These are phyloP conservation scores for Pseudomyrmex pallidus DNA, from an alignment of 1,140 invertebrate genomes.

Conservation along the genomic window DNA sequence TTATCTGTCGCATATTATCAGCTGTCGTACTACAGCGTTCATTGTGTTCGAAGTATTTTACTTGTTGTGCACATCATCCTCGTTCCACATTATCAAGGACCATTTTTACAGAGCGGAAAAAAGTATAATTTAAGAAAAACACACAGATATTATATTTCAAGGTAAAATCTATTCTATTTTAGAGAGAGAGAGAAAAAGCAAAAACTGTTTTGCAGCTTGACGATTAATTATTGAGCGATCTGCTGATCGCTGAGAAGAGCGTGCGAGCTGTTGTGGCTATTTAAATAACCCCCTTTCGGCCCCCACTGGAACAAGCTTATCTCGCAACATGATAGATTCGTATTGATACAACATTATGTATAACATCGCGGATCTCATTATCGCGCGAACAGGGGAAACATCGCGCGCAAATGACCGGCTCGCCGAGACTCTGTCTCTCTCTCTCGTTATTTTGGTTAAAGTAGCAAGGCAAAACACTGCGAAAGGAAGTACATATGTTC, in stretches of 20 bases:
- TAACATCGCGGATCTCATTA: background rate
- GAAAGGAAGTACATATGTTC: slow-evolving; percentile 68
- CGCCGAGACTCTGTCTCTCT: background rate
- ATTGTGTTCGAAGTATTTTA: too few species aligned
- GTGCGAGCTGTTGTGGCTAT: background rate
- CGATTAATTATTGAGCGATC: slow-evolving; percentile 26
- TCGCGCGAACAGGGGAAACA: background rate
- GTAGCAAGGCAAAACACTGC: slow-evolving; percentile 62
- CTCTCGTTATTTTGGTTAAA: slow-evolving; percentile 37
- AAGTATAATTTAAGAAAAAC: background rate
- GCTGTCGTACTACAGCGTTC: too few species aligned
- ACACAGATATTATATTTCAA: too few species aligned
- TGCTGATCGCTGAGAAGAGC: background rate
- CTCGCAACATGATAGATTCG: slow-evolving; percentile 34
- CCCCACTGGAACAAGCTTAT: background rate
- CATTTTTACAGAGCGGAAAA: background rate
- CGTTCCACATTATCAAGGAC: background rate
- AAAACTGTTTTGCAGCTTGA: too few species aligned
- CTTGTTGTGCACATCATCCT: background rate
- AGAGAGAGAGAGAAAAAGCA: too few species aligned
- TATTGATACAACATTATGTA: slow-evolving; percentile 37
- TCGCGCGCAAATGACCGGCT: background rate
- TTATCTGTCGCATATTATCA: slow-evolving; percentile 30
- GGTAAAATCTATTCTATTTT: too few species aligned
- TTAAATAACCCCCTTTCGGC: slow-evolving; percentile 6